These are phyloP conservation scores for Ylistrum balloti DNA, from an alignment of 1,140 invertebrate species.

Conservation along the genomic window DNA sequence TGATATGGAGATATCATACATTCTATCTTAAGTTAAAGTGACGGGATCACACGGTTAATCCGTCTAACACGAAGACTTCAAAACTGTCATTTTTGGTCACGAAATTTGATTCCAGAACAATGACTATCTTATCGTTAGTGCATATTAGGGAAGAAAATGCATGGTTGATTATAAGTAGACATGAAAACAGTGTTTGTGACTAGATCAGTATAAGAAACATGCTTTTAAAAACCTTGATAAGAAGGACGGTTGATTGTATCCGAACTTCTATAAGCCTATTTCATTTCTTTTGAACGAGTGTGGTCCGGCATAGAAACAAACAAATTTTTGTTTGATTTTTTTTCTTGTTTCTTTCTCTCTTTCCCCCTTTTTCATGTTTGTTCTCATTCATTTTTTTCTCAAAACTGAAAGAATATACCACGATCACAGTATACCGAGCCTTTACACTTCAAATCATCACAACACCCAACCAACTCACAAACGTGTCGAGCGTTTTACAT, in stretches of 20 bases:
- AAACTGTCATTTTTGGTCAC: background rate
- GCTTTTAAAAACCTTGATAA: background rate
- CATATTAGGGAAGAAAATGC: background rate
- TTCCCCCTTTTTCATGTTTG: background rate
- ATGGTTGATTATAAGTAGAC: no score
- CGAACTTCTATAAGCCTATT: background rate
- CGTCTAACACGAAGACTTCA: background rate
- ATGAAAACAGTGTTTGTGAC: background rate
- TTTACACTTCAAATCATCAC: background rate
- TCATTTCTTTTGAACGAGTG: constrained; percentile 10
- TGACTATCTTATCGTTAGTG: background rate
- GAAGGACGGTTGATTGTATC: background rate
- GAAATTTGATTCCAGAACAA: constrained; percentile 35
- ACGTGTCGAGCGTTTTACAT: no score
- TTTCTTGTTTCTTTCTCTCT: background rate
- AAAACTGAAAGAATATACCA: background rate
- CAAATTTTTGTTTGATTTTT: background rate
- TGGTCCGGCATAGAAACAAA: background rate
- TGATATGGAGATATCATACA: background rate
- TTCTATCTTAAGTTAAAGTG: background rate
- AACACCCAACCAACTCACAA: background rate
- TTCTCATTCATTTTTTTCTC: background rate
- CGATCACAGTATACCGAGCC: background rate
- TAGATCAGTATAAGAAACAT: background rate
- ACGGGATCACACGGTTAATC: background rate